phyloP scores from a whole-genome alignment of 2,797 vertebrate genomes.

The Dromococcyx pavoninus region DNA sequence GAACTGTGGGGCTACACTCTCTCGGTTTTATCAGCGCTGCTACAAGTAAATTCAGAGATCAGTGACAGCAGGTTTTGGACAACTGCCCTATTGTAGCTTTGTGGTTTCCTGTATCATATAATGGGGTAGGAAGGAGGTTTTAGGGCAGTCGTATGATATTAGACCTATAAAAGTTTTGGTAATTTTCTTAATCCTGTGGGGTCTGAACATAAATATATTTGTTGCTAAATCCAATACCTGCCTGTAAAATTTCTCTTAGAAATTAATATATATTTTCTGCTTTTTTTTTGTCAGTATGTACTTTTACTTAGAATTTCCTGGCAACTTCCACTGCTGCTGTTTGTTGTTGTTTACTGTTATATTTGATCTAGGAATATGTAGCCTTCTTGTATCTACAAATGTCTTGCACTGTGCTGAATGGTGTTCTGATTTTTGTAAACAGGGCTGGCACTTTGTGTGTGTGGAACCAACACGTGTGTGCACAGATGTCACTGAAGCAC shows the following conservation, averaged over 20 bases:
- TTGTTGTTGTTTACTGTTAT: background rate
- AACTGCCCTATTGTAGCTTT: background rate
- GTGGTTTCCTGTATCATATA: background rate
- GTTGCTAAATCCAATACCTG: background rate
- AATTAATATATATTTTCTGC: background rate
- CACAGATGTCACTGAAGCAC: background rate
- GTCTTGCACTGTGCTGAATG: background rate
- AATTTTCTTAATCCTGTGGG: background rate
- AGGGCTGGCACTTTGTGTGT: background rate
- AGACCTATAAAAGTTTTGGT: background rate
- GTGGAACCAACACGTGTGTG: background rate
- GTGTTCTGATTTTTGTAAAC: accelerated
- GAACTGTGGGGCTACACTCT: no score
- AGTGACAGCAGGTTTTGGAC: background rate
- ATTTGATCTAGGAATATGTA: background rate
- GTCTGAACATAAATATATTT: background rate
- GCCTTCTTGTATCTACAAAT: background rate
- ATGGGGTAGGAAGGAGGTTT: background rate
- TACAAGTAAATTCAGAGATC: background rate
- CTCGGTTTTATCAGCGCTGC: background rate
- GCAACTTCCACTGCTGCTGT: background rate
- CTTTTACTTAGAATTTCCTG: background rate
- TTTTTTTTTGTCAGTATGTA: background rate
- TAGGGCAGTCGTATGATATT: background rate
- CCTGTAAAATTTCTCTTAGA: background rate